Evolutionary conservation across 2,797 vertebrate species (phyloP), one percentile per base, ranked within the genome.

Genomic region (Melanogrammus aeglefinus): DNA sequence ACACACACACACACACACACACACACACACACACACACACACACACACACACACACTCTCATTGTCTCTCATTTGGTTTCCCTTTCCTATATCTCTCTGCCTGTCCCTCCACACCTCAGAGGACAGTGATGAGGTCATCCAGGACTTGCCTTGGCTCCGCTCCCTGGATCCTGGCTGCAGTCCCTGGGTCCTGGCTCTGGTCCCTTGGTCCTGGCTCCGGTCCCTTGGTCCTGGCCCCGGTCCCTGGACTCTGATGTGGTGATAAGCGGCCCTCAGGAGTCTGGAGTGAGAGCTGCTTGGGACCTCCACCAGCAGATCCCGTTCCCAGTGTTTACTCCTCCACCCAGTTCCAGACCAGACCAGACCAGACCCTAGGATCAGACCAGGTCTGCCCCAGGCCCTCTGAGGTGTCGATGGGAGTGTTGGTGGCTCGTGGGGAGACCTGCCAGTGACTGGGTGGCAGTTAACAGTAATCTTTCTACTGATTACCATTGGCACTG

Each of bases 41-140:
- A 71, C 69, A 71, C 69, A 27, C 69, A 27, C 69, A 71, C 69
- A 71, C n/a, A 4, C 24, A 27, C 69, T 6, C 69, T 3, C 69
- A 27, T 29, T 12, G 24, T 72, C 27, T 72, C 71, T 13, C 47
- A n/a, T 6, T 10, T 41, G 38, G 12, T 75, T 73, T 69, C 57
- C 41, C 75, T 70, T 79, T 71, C 78, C 51, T 76, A 75, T 78
- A 74, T 36, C 33, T n/a, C 31, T 39, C 24, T 73, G 75, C 76
- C 76, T 57, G 73, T 81, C 85, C 84, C 78, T 85, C 85, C 84
- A 88, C 88, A 87, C 87, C 88, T 89, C 83, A 14, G 69, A 85
- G 83, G 72, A 75, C 81, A 78, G 84, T 83, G 86, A 93, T 94
- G 92, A 94, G 92, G 91, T 93, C 92, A 94, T 93, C 90, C 90